Percentiles rank a stretch among this genome's conserved stretches.
These are phyloP conservation scores for Apomyelois bistriatella DNA, from an alignment of 2,888 invertebrate genomes.

Conservation along the genomic window DNA sequence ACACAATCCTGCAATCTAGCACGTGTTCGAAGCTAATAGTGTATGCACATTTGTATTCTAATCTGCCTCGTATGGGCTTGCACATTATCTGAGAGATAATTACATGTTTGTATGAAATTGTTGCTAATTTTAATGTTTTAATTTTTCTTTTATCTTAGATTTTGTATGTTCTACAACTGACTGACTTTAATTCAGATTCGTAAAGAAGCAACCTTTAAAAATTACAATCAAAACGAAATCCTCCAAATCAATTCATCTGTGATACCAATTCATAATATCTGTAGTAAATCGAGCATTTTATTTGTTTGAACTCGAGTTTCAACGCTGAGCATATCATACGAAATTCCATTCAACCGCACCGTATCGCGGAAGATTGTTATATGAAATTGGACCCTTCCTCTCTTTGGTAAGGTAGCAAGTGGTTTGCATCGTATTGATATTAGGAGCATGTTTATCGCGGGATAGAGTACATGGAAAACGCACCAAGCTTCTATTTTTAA, in stretches of 20 bases:
- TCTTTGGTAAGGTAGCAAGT: constrained; percentile 32
- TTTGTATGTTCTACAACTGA: no score
- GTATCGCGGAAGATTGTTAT: constrained; percentile 17
- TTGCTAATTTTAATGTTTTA: no score
- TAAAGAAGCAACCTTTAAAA: background rate
- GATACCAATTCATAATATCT: constrained; percentile 42
- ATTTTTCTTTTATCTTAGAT: no score
- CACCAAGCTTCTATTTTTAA: constrained; percentile 75
- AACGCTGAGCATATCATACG: constrained; percentile 63
- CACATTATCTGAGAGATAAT: background rate
- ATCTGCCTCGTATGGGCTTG: constrained; percentile 3
- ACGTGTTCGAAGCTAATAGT: background rate
- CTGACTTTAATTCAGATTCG: no score
- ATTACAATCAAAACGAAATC: constrained; percentile 11
- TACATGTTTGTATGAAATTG: no score
- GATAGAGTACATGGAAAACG: constrained; percentile 65
- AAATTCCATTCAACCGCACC: constrained; percentile 58
- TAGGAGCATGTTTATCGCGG: constrained; percentile 46
- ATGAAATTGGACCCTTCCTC: constrained; percentile 31
- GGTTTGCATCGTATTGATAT: constrained; percentile 24
- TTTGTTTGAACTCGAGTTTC: constrained; percentile 67
- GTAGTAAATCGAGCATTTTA: constrained; percentile 61
- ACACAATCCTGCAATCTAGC: background rate
- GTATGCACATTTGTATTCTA: background rate
- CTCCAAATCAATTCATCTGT: constrained; percentile 10